Base-by-base conservation (phyloP, 2,797 vertebrate genomes). In the Schizothorax lantsangensis region DNA sequence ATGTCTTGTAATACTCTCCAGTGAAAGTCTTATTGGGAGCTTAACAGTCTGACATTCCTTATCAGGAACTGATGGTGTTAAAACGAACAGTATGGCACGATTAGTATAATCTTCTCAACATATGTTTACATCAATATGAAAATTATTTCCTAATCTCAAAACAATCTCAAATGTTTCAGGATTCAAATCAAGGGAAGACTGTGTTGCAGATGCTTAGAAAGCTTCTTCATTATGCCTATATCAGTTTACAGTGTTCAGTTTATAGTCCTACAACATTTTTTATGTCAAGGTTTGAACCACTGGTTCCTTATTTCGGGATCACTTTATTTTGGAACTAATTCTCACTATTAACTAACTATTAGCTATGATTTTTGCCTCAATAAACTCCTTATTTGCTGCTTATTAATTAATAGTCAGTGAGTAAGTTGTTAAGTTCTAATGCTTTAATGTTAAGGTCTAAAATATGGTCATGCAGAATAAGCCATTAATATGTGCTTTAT, bases 1-100 rank as follows among this genome's bases (percentile, higher is more conserved):
- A 88, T 85, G 54, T 77, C 82, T 77, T 78, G 84, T 87, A 88
- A 88, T 84, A 79, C 62, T 84, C 59, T 33, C 45, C 4, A 30
- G 40, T 86, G 47, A 88, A 86, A 84, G 43, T 86, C 71, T 45
- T 77, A 26, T 52, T 74, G 81, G 69, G 72, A 69, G 49, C 59
- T 66, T 64, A 23, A 54, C 59, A 75, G 68, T 80, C 54, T 83
- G 57, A 75, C 64, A 86, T 72, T 84, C 6, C 40, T 80, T 77
- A 83, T 47, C 62, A 66, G 10, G 38, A 84, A 26, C 7, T 57
- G 66, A 86, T 26, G 73, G n/a, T 23, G 71, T 26, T 80, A 66
- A 66, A 57, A 81, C 36, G 40, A 80, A 40, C 17, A 73, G 74
- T 52, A n/a, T 36, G 36, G 17, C 75, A 71, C 1, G 26, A 69